These are phyloP conservation scores for Turritopsis rubra DNA, from an alignment of 30 jellyfish, hydroid and myxozoan genomes.

Conservation along the genomic window DNA sequence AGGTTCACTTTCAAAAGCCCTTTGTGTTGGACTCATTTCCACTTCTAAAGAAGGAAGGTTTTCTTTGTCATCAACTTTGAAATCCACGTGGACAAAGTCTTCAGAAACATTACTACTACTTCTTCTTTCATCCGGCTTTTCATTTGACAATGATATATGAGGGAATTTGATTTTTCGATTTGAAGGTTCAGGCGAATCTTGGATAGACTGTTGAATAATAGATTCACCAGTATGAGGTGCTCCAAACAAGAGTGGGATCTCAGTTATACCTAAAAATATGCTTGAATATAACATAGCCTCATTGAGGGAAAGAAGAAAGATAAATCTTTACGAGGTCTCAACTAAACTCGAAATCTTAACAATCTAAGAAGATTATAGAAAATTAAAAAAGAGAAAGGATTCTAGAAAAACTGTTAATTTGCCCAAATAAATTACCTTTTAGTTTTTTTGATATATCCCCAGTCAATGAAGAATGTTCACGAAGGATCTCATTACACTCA, in stretches of 20 bases:
- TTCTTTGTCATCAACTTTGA: neutral
- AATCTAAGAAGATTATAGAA: too few relatives aligned
- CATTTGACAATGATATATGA: neutral
- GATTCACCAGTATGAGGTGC: constrained; percentile 10
- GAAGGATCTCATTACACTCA: constrained; percentile 14
- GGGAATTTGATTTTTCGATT: neutral
- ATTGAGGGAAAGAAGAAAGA: too few relatives aligned
- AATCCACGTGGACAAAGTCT: neutral
- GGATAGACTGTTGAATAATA: neutral
- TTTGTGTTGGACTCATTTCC: neutral
- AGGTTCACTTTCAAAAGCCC: neutral
- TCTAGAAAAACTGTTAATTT: neutral
- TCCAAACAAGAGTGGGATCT: neutral
- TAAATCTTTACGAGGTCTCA: neutral
- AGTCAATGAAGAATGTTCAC: neutral
- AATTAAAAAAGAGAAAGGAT: too few relatives aligned
- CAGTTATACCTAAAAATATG: neutral
- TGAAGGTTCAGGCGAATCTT: neutral
- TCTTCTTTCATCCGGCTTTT: neutral
- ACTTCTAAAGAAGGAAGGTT: neutral
- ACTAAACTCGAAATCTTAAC: neutral
- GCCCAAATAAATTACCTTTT: neutral
- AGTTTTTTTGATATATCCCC: neutral
- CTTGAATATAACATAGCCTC: neutral
- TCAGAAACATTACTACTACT: neutral